Percentiles rank a stretch among this genome's conserved stretches.
These are phyloP conservation scores for Danio albolineatus DNA, from an alignment of 2,797 vertebrate genomes.

Conservation along the genomic window DNA sequence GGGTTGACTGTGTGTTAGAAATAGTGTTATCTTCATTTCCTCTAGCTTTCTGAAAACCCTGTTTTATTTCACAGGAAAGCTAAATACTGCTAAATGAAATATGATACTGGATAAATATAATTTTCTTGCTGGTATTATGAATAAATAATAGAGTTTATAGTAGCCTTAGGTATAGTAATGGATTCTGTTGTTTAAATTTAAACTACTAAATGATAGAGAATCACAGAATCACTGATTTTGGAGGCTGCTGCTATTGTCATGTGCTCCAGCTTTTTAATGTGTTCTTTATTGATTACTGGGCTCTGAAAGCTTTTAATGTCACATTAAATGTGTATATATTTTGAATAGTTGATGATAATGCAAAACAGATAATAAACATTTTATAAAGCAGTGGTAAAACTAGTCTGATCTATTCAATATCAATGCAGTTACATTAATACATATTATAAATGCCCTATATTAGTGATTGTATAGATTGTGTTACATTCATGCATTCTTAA, in stretches of 20 bases:
- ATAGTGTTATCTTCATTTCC: background rate
- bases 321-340: conserved; percentile 6
- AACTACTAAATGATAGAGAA: conserved; percentile 1
- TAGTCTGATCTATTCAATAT: too few species aligned
- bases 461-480: too few species aligned
- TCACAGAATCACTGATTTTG: background rate
- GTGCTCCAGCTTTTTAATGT: background rate
- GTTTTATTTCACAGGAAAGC: background rate
- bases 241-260: conserved; percentile 1
- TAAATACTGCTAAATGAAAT: background rate
- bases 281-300: background rate
- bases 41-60: background rate
- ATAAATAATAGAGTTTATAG: background rate
- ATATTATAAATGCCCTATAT: too few species aligned
- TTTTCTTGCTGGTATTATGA: background rate
- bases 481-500: too few species aligned
- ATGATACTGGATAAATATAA: background rate
- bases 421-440: too few species aligned
- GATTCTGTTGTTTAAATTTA: background rate
- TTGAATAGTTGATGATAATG: background rate
- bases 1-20: background rate
- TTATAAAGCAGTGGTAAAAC: too few species aligned
- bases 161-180: background rate
- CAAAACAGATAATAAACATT: too few species aligned
- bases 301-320: background rate